Base-by-base conservation (phyloP, 1,140 invertebrate species). In the Harpegnathos saltator region DNA sequence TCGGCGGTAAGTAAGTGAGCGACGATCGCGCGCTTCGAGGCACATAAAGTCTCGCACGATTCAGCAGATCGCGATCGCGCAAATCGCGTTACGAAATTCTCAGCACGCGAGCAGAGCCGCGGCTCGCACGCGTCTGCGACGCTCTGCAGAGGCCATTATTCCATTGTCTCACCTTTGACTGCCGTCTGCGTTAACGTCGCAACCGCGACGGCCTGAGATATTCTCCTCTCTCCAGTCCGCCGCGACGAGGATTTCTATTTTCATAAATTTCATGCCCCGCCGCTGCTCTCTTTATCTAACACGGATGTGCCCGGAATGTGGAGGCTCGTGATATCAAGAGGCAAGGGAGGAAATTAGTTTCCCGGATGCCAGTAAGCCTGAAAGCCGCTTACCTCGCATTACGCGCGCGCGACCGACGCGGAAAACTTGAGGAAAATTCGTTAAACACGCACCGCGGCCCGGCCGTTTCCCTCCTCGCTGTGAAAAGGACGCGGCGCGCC, bases 361-460 rank as follows among this genome's bases (percentile, higher is more conserved):
- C 54, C n/a, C 29, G 24, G 24, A 71, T 24, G 17, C n/a, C 33
- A 44, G 29, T 59, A 48, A 80, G 75, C 65, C 54, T 71, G 71
- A 71, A 80, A 80, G 52, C 75, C n/a, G 75, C 75, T 80, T 80
- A 80, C 52, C 71, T 78, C n/a, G 75, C 33, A 69, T 80, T 29
- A 80, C 75, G 17, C 52, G 69, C 75, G 17, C 52, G 69, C 4
- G 11, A 44, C 38, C 58, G 58, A 19, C 17, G 26, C 15, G 52
- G 12, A 58, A 58, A 71, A 69, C 73, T 59, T 71, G 44, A 33
- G 58, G 19, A 26, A 69, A 65, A 80, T 69, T 80, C n/a, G n/a
- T 71, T 66, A 75, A 50, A 75, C 50, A 38, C 50, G 12, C 52
- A 65, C 17, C n/a, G n/a, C 26, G 26, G 22, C n/a, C 7, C n/a